phyloP scores from a whole-genome alignment of 2,113 vertebrate genomes.

The Macroglossus sobrinus region DNA sequence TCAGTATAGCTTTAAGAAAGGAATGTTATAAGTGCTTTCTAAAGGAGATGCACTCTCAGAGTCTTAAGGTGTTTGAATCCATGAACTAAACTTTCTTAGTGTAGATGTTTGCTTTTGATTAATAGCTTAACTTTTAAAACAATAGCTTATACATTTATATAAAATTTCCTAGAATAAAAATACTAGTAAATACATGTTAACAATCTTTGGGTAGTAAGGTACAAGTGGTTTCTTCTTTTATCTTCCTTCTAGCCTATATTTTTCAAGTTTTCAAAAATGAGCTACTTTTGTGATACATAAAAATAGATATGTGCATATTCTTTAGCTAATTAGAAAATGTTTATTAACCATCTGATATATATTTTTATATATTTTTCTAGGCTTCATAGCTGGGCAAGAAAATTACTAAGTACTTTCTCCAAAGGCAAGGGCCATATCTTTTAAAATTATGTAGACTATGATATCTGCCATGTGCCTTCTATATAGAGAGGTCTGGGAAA shows the following conservation, averaged over 20 bases:
- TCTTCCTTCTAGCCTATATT: constrained; percentile 11
- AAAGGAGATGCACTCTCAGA: neutral
- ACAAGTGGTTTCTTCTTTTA: neutral
- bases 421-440: neutral
- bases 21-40: neutral
- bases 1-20: constrained; percentile 26
- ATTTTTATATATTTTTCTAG: neutral
- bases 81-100: neutral
- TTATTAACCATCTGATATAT: neutral
- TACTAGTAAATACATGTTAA: neutral
- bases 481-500: neutral
- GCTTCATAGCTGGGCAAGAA: neutral
- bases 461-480: neutral
- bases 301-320: neutral
- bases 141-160: neutral
- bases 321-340: constrained; percentile 14
- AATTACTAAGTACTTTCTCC: neutral
- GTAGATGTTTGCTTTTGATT: neutral
- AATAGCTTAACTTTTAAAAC: neutral
- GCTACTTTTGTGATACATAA: neutral
- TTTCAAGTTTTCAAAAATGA: neutral
- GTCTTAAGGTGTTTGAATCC: neutral
- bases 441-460: neutral
- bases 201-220: neutral
- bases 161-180: neutral